Base-by-base conservation (phyloP, 1,140 invertebrate genomes). In the Dendroctonus valens region DNA sequence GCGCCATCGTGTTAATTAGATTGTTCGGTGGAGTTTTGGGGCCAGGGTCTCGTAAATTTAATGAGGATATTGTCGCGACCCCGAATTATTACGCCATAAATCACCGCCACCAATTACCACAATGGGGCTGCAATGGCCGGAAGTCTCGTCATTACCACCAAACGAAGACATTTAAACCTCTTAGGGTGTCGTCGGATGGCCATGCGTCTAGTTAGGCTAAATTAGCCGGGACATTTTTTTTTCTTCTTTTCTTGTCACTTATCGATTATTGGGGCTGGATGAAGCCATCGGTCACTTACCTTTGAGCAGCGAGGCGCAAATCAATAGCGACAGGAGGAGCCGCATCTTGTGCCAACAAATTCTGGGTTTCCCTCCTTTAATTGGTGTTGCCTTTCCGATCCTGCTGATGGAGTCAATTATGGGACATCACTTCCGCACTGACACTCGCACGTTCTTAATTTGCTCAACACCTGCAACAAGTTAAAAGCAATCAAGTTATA, bases 261-360 rank as follows among this genome's bases (percentile, higher is more conserved):
- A 26, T 26, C 26, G 26, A 26, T 26, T 1, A 26, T 26, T 26
- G 26, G n/a, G n/a, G 26, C 26, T 3, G 26, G 1, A 26, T 26
- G 3, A 3, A 26, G 26, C 26, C 3, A 26, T 26, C 26, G 26
- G 26, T 26, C 14, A 41, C 59, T 53, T 62, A 62, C 59, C 59
- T 62, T 62, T 62, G 41, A 62, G 11, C 41, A 62, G 44, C 26
- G 38, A 41, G 44, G 49, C 39, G 40, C 15, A 37, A 52, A 62
- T 62, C 49, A 42, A 62, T 52, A 62, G n/a, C 6, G 50, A 40
- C 49, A 62, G 50, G 37, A 62, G 49, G 40, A 62, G 44, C 49
- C 26, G 14, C 59, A 62, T 62, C 40, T 60, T 60, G 44, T n/a
- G 26, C 15, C 11, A 39, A 60, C 41, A 42, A 42, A 8, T 58